A percentile compares a stretch with the other conserved stretches of the same genome.
phyloP scores from a whole-genome alignment of 2,113 vertebrate genomes.

The Prunella fulvescens region DNA sequence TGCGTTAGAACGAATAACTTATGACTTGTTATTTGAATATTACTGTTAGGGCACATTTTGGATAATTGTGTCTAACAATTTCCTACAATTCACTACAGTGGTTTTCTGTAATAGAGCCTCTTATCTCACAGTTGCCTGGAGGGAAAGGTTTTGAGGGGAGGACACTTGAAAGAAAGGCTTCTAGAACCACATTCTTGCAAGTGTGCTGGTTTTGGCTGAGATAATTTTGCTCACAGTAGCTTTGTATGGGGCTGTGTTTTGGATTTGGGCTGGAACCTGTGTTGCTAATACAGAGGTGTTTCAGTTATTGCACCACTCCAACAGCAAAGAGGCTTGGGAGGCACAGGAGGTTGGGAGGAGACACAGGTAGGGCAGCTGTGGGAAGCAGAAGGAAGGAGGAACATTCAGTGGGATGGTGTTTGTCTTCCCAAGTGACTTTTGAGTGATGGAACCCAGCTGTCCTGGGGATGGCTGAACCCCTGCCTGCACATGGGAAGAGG shows the following conservation, averaged over 20 bases:
- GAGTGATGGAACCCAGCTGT: fast-evolving
- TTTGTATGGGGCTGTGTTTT: background rate
- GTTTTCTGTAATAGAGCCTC: background rate
- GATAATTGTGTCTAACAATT: constrained; percentile 21
- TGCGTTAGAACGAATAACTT: background rate
- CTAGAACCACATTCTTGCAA: background rate
- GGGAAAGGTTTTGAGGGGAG: background rate
- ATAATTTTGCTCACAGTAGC: background rate
- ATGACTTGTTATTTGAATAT: constrained; percentile 10
- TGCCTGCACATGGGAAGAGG: background rate
- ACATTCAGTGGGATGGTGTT: background rate
- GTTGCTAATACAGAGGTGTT: background rate
- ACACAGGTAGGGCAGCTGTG: background rate
- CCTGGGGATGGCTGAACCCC: background rate
- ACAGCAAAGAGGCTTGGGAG: background rate
- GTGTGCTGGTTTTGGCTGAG: background rate
- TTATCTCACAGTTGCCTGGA: background rate
- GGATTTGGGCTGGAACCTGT: background rate
- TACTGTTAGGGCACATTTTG: background rate
- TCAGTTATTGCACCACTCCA: no score
- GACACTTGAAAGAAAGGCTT: background rate
- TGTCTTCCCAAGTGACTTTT: background rate
- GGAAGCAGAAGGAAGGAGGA: background rate
- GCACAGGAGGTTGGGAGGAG: background rate
- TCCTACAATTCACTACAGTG: background rate